Evolutionary conservation across 2,888 invertebrate genomes (phyloP), one percentile per base, ranked within the genome.

Genomic region (Andricus quercusramuli): DNA sequence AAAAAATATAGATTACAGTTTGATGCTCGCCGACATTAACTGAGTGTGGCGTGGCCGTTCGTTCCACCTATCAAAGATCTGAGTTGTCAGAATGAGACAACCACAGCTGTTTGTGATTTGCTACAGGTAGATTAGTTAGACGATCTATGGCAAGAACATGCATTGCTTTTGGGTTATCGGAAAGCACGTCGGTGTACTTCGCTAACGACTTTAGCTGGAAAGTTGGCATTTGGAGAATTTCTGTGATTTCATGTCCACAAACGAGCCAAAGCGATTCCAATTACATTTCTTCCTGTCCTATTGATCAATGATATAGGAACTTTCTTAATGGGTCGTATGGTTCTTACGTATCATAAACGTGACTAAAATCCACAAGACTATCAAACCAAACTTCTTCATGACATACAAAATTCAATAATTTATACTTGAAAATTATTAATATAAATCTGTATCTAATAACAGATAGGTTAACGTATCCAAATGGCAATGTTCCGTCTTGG

Each of bases 211-310:
- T 47, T 9, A 70, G 29, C 20, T 70, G 51, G 51, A 70, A 70
- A 70, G 70, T 70, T 47, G 51, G 17, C 70, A 70, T 51, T 70
- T 70, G 25, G 17, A 17, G 29, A 47, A 70, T 70, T 70, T 29
- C 47, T 51, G 17, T 3, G 47, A 51, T 11, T 41, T 70, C 13
- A 68, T 22, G 22, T 44, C 22, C 22, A 22, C 20, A 22, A 59
- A n/a, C 22, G 11, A 59, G 59, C 15, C n/a, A 68, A 22, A 41
- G 41, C 44, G 1, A 66, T 11, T 41, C 66, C 41, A 47, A 70
- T 70, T 25, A 51, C 8, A 22, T 44, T 51, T 25, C 68, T 70
- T 47, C 47, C 47, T 70, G 20, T 37, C 6, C 37, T 37, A 37
- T 67, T 67, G 44, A 44, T 47, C 47, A 44, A 47, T 5, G 37